Evolutionary conservation across 2,797 vertebrate species (phyloP), one percentile per base, ranked within the genome.

Genomic region (Prunella strophiata): DNA sequence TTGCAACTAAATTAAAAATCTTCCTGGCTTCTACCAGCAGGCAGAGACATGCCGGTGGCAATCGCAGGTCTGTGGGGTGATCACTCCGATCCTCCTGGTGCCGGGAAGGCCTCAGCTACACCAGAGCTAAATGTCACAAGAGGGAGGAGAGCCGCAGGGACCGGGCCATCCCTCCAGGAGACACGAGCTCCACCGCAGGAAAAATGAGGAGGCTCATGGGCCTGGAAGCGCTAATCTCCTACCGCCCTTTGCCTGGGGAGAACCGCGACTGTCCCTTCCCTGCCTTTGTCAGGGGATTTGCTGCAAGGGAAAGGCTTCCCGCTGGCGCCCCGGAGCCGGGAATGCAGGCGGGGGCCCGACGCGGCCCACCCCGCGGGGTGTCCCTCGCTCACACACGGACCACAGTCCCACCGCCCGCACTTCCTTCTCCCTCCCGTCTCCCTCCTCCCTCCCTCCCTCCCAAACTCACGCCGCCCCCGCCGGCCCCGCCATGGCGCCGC

Each of bases 91-190:
- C 43, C 11, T 25, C 10, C 52, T 0, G n/a, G 22, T 3, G 77
- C 51, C 51, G 43, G 65, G 20, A 42, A 74, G 77, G 47, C 58
- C 77, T 70, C 34, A 5, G 10, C 67, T 2, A 4, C 30, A 16
- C 3, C 7, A 17, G 19, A 29, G 43, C 22, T 11, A 4, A 67
- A 10, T 2, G 25, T 2, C 62, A 10, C 0, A 6, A 47, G 12
- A 34, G 22, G 38, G 21, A 50, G 70, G 13, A 30, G 26, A 25
- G 34, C 80, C 21, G 66, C 21, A 27, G 50, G 26, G 6, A 7
- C 11, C 4, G 2, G 23, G 0, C 0, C 34, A 32, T 15, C 8
- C 61, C 29, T 0, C 2, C 8, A 19, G 61, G 23, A 21, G 36
- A 19, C 50, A 7, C 4, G 7, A 26, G 11, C 7, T 43, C 27